Base-by-base conservation (phyloP, 2,113 vertebrate genomes). In the Cynopterus brachyotis region DNA sequence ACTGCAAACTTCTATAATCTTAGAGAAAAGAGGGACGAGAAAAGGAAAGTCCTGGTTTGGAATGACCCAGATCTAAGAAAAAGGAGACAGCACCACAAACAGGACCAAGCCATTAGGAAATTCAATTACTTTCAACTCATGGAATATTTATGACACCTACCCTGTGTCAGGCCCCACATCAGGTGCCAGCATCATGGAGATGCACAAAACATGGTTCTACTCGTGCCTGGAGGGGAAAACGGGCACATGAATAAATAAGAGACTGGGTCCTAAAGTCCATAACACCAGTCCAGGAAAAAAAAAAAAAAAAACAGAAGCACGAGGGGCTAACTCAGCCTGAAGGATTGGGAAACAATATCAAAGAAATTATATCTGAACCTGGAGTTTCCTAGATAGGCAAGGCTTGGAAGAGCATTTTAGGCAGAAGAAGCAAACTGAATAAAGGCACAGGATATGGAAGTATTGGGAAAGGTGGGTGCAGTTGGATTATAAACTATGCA, bases 71-170 rank as follows among this genome's bases (percentile, higher is more conserved):
- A 90, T 96, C 91, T 96, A 95, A 19, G 83, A 83, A 79, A 93
- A 76, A 79, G 53, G 45, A 70, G 85, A 76, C 42, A 9, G 10
- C 40, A 28, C 73, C 55, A 15, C 24, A 11, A 20, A 47, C 32
- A 35, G 66, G 73, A 11, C 75, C 78, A 92, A 75, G 89, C 70
- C 78, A 72, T 4, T 13, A 96, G 69, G 97, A 97, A 95, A 96
- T 88, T 95, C 90, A 95, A 96, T 96, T 89, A 96, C 97, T 86
- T 83, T 87, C 92, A 96, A 80, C 85, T 96, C 97, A 97, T 98
- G 85, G 91, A 97, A 93, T 96, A 98, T 98, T 96, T 78, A 97
- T 82, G 73, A 80, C 9, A 9, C 89, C 84, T 93, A 30, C 17
- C 45, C 78, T 75, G 40, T 45, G 82, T 73, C 89, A 86, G 78